Evolutionary conservation across 2,797 vertebrate species (phyloP).

Genomic region (Graptemys geographica): DNA sequence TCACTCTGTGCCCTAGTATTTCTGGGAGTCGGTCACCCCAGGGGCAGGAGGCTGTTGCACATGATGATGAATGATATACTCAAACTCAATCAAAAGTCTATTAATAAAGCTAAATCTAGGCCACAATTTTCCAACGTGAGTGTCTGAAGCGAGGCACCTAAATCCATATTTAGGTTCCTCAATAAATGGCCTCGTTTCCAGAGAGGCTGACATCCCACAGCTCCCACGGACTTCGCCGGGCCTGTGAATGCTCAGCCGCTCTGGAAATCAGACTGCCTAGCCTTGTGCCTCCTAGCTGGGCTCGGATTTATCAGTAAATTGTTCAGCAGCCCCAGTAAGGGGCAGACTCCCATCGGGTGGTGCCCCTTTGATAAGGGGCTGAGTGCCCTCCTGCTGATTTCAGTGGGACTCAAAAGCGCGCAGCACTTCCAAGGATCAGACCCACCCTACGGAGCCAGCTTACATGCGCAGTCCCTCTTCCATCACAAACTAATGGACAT

Average conservation of each 20-base stretch:
- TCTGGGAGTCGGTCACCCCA: not conserved
- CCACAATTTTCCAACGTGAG: not conserved
- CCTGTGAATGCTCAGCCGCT: not conserved
- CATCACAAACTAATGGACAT: not conserved
- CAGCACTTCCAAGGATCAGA: not conserved
- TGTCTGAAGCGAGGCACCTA: not conserved
- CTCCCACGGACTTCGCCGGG: not conserved
- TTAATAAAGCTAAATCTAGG: slow-evolving; percentile 6
- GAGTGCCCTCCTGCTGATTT: not conserved
- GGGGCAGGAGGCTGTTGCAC: accelerated
- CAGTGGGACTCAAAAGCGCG: not conserved
- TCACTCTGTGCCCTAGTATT: not conserved
- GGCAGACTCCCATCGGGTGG: not conserved
- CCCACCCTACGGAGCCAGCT: not conserved
- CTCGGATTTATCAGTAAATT: not conserved
- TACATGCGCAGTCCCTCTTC: not conserved
- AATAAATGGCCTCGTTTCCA: not conserved
- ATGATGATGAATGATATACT: not conserved
- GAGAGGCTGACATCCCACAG: not conserved
- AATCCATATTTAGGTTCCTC: not conserved
- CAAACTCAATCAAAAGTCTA: not conserved
- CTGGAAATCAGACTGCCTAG: not conserved
- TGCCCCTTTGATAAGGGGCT: not conserved
- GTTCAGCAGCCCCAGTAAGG: not conserved
- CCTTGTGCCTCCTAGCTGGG: not conserved